Base-by-base conservation (phyloP, 1,140 invertebrate genomes). In the Centruroides sculpturatus region DNA sequence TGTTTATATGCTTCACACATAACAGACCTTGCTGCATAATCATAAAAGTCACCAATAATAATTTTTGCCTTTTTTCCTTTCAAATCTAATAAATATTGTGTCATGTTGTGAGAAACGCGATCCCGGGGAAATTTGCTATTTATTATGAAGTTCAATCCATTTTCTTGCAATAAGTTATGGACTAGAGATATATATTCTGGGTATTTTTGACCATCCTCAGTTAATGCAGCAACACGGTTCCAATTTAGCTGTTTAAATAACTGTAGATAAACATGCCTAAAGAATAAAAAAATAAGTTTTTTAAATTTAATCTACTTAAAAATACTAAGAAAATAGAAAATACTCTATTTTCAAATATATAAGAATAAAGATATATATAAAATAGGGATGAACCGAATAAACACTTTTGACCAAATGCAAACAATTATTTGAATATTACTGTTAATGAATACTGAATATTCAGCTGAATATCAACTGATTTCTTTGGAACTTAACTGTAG, bases 1-100 rank as follows among this genome's bases (percentile, higher is more conserved):
- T 83, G 73, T 69, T 81, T 79, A 64, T 80, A 84, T 2, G 87
- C 87, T 71, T 86, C 81, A 70, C 87, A 89, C 79, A 89, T 82
- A 3, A 86, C 78, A 49, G 79, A 75, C 57, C 84, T 74, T 3
- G 85, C 85, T 6, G 77, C 77, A 63, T 77, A 73, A 58, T 83
- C 83, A 62, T 85, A 82, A 53, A 89, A 82, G 71, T 89, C 86
- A 0, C 84, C 85, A 67, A 91, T 88, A 46, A 92, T 88, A 11
- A 92, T 87, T 59, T 78, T 78, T 4, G 76, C 75, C 63, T 74
- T 77, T 62, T 82, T 82, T 4, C 75, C 71, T 66, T 85, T 84
- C 36, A 89, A 68, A 65, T 85, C 81, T 67, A 80, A 73, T 64
- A 89, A 76, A 69, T 86, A 82, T 84, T 87, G 67, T 34, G 51